A percentile compares a stretch with the other conserved stretches of the same genome.
Conservation (phyloP, 2,888 invertebrate genomes). For the Parnassius glacialis region DNA sequence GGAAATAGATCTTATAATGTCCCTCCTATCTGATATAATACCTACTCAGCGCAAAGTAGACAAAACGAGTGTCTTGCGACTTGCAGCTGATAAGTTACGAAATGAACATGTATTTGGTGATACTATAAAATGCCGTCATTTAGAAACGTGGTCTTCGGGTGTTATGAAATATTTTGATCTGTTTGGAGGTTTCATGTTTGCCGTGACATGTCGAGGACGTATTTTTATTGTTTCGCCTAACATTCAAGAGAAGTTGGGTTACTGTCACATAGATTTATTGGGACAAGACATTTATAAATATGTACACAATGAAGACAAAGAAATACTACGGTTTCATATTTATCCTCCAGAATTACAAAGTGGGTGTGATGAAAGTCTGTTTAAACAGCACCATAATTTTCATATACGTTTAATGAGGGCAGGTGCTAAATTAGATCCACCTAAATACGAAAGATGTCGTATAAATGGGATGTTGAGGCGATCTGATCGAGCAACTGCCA, state of each 20-base stretch:
- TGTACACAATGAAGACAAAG: conserved; percentile 91
- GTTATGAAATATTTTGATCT: conserved; percentile 84
- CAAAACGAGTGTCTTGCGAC: conserved; percentile 93
- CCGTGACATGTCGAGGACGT: conserved; percentile 89
- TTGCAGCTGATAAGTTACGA: conserved; percentile 92
- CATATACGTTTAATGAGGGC: conserved; percentile 83
- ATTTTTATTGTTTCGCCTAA: conserved; percentile 92
- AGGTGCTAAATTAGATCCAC: conserved; percentile 86
- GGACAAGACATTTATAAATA: conserved; percentile 93
- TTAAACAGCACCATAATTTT: conserved; percentile 79
- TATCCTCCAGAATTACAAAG: conserved; percentile 77
- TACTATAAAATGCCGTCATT: conserved; percentile 69
- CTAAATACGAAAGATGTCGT: conserved; percentile 85
- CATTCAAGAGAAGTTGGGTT: conserved; percentile 91
- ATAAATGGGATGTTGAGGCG: conserved; percentile 84
- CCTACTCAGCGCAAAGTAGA: conserved; percentile 92
- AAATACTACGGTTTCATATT: conserved; percentile 85
- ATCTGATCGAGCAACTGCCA: conserved; percentile 80
- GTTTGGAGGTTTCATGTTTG: conserved; percentile 89
- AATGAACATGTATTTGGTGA: conserved; percentile 86
- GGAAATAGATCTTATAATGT: conserved; percentile 90
- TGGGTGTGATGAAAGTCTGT: conserved; percentile 53
- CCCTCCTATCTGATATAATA: conserved; percentile 91
- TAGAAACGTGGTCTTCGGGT: conserved; percentile 77
- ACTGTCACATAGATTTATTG: conserved; percentile 92